Percentiles rank a stretch among this genome's conserved stretches.
Evolutionary conservation across 1,140 invertebrate species (phyloP).

Genomic region (Micrasema longulum): DNA sequence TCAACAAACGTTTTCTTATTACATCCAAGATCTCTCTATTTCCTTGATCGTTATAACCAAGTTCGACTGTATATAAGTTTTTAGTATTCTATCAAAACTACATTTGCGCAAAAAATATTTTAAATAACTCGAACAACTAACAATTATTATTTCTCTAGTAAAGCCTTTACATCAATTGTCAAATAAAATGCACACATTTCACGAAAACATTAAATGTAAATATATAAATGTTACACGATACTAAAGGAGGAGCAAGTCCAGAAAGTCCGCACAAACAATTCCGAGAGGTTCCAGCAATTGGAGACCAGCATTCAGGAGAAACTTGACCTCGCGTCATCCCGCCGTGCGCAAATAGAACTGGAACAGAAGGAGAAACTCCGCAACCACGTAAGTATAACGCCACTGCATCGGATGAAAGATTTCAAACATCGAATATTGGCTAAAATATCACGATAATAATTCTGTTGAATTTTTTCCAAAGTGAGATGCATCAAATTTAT

Average conservation of each 20-base stretch:
- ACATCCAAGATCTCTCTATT: no score
- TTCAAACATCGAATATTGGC: background rate
- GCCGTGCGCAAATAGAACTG: conserved; percentile 76
- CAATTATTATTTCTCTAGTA: no score
- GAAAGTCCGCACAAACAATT: conserved; percentile 74
- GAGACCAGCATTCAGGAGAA: conserved; percentile 79
- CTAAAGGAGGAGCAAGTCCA: conserved; percentile 78
- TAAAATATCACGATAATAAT: background rate
- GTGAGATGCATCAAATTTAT: no score
- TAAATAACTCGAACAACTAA: no score
- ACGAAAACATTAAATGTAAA: no score
- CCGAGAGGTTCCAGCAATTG: conserved; percentile 74
- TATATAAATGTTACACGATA: conserved; percentile 25
- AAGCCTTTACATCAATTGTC: no score
- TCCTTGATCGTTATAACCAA: no score
- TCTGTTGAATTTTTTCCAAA: background rate
- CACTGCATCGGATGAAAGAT: background rate
- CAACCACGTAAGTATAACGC: conserved; percentile 75
- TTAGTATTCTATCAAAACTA: no score
- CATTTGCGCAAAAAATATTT: no score
- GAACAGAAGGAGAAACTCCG: conserved; percentile 81
- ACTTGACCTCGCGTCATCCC: conserved; percentile 76
- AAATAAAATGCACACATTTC: no score
- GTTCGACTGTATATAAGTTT: no score
- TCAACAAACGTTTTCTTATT: no score